phyloP scores from a whole-genome alignment of 2,797 vertebrate species.

The Eidolon dupreanum region DNA sequence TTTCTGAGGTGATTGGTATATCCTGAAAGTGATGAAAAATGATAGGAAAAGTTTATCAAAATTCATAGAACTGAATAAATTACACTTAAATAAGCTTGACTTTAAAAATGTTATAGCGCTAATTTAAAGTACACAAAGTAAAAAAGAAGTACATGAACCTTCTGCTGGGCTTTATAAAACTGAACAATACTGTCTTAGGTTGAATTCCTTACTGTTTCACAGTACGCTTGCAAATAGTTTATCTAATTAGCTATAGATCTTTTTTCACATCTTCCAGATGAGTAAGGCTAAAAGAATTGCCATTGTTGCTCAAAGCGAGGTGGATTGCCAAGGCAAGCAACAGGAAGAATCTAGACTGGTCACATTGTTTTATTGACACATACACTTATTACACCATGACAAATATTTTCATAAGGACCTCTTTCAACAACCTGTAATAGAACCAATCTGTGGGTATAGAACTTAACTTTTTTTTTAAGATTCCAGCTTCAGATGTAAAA shows the following conservation, averaged over 20 bases:
- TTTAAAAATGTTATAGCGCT: neutral
- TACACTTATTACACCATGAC: neutral
- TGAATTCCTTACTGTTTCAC: neutral
- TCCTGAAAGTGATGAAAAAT: neutral
- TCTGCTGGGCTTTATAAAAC: neutral
- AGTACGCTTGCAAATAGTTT: neutral
- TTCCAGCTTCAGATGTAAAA: neutral
- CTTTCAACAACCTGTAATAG: neutral
- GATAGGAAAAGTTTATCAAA: neutral
- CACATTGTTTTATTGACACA: neutral
- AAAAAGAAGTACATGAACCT: neutral
- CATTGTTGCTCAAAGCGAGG: neutral
- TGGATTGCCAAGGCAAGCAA: neutral
- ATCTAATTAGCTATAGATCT: neutral
- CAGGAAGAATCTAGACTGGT: neutral
- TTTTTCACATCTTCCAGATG: neutral
- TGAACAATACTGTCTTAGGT: neutral
- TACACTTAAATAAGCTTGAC: neutral
- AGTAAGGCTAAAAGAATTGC: neutral
- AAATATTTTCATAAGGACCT: neutral
- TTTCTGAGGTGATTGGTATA: neutral
- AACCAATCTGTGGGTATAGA: neutral
- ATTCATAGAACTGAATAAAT: neutral
- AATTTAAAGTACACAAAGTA: neutral
- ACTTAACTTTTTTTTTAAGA: neutral